phyloP scores from a whole-genome alignment of 92 coral and sea anemone genomes.

The Paramuricea clavata region DNA sequence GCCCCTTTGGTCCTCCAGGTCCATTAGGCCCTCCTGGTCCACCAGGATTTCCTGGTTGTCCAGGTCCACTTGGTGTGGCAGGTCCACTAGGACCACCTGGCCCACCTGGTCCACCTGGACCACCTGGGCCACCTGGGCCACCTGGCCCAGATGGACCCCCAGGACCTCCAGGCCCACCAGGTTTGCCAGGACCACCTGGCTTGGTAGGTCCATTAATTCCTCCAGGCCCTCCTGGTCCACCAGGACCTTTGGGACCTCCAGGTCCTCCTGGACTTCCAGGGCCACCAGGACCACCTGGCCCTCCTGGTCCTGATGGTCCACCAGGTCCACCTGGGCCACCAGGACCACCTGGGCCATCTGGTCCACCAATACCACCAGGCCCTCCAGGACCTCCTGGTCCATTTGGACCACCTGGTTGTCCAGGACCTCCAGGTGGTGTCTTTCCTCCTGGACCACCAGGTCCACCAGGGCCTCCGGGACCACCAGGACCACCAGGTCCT shows the following conservation, averaged over 20 bases:
- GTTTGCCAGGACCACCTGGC: conserved; percentile 63
- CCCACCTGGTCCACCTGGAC: conserved; percentile 82
- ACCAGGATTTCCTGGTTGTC: conserved; percentile 77
- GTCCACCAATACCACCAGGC: conserved; percentile 81
- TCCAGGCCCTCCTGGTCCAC: conserved; percentile 88
- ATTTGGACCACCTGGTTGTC: conserved; percentile 70
- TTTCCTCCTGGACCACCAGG: conserved; percentile 47
- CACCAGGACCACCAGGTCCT: conserved; percentile 60
- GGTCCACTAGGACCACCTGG: conserved; percentile 87
- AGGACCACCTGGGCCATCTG: conserved; percentile 74
- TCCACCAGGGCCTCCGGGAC: conserved; percentile 64
- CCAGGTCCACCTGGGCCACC: conserved; percentile 82
- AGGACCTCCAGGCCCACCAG: conserved; percentile 71
- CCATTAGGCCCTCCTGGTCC: conserved; percentile 75
- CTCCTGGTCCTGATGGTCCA: conserved; percentile 72
- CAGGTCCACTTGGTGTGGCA: conserved; percentile 78
- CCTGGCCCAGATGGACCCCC: conserved; percentile 45
- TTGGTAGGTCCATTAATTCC: conserved; percentile 80
- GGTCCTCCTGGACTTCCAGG: conserved; percentile 76
- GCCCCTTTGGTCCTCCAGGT: conserved; percentile 74
- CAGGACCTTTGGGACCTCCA: conserved; percentile 81
- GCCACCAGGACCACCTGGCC: conserved; percentile 77
- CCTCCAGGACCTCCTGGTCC: conserved; percentile 76
- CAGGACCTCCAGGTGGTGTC: conserved; percentile 63
- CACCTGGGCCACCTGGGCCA: conserved; percentile 80